A percentile compares a stretch with the other conserved stretches of the same genome.
Conservation (phyloP, 2,113 vertebrate genomes). For the Peromyscus polionotus region DNA sequence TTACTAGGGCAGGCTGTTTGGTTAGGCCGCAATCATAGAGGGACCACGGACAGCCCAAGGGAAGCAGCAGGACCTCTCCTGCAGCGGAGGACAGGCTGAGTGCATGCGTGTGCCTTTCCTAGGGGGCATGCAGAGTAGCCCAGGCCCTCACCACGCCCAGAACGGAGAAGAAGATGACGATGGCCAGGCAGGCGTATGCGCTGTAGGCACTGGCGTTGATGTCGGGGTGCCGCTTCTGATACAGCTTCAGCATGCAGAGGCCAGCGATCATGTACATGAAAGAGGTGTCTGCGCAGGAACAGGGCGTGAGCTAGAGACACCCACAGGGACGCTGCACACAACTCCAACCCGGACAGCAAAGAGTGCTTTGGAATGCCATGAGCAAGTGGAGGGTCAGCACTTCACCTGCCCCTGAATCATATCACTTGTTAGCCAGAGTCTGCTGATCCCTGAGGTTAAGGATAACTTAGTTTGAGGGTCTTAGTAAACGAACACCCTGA, state of each 20-base stretch:
- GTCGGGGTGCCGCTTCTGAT: conserved; percentile 98
- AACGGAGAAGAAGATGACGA: conserved; percentile 98
- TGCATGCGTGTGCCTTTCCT: not conserved
- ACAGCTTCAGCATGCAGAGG: conserved; percentile 98
- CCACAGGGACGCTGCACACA: not conserved
- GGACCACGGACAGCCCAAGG: not conserved
- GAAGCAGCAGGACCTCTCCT: not conserved
- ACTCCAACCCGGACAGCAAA: not conserved
- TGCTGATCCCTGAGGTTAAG: not conserved
- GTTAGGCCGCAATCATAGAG: not conserved
- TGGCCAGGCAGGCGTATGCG: conserved; percentile 96
- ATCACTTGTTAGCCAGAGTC: not conserved
- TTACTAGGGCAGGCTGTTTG: not conserved
- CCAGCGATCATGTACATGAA: conserved; percentile 99
- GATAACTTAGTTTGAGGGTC: not conserved
- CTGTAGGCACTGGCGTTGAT: conserved; percentile 99
- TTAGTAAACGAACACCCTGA: not conserved
- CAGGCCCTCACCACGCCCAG: conserved; percentile 93
- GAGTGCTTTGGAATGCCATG: rapidly evolving
- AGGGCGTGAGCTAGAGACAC: not conserved
- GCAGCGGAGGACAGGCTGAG: rapidly evolving
- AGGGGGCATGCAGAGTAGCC: not conserved
- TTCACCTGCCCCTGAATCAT: not conserved
- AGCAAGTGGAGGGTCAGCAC: rapidly evolving
- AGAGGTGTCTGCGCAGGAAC: conserved; percentile 91